phyloP scores from a whole-genome alignment of 2,888 invertebrate species.

The Eupeodes luniger region DNA sequence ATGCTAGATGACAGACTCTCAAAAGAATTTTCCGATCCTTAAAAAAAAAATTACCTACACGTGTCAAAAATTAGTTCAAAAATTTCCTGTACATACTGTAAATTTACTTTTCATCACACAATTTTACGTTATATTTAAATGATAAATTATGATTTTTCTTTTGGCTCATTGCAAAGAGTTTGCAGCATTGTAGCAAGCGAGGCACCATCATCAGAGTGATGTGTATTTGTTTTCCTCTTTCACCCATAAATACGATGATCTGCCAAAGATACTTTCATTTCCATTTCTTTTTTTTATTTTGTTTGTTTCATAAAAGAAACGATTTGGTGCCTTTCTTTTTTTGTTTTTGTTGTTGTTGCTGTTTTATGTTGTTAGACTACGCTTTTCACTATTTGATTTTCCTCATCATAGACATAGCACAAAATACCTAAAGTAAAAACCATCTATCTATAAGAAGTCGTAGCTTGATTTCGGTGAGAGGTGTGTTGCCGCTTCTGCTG shows the following conservation, averaged over 20 bases:
- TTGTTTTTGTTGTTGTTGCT: conserved; percentile 38
- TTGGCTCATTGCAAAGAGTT: conserved; percentile 59
- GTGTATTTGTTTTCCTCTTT: conserved; percentile 52
- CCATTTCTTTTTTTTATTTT: conserved; percentile 54
- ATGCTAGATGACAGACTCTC: too few relatives aligned
- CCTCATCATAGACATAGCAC: conserved; percentile 29
- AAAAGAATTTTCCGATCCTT: too few relatives aligned
- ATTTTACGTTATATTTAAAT: conserved; percentile 62
- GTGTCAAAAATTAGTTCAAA: neutral
- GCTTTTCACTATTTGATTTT: conserved; percentile 72
- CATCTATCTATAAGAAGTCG: neutral
- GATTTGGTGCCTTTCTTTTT: conserved; percentile 65
- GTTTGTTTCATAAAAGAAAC: conserved; percentile 42
- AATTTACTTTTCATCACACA: conserved; percentile 51
- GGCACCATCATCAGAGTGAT: neutral
- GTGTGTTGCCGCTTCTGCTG: neutral
- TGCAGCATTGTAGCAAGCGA: neutral
- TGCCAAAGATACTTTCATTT: conserved; percentile 71
- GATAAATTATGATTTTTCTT: conserved; percentile 71
- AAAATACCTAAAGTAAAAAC: conserved; percentile 1
- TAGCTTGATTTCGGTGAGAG: conserved; percentile 1
- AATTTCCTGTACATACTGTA: conserved; percentile 42
- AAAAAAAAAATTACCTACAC: neutral
- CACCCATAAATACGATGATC: conserved; percentile 52
- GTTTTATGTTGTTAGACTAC: conserved; percentile 31